These are phyloP conservation scores for Cheilosia variabilis DNA, from an alignment of 2,888 invertebrate species.

Conservation along the genomic window DNA sequence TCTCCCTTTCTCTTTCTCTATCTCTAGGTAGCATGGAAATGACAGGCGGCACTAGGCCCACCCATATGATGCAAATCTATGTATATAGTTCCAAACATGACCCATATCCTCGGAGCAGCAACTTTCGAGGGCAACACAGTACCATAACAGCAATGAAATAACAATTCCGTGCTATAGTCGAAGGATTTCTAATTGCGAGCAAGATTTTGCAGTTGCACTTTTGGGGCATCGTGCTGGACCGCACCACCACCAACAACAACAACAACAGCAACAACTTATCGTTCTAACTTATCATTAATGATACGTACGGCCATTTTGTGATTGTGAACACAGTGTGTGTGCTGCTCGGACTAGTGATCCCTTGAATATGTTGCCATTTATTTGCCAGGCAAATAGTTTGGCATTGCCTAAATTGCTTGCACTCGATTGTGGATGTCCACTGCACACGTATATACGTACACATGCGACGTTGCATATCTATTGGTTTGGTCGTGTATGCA, in stretches of 20 bases:
- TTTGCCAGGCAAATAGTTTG: slow-evolving; percentile 29
- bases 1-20: too few species aligned
- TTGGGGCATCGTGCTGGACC: not conserved
- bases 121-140: not conserved
- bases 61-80: too few species aligned
- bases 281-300: slow-evolving; percentile 14
- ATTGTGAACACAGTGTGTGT: not conserved
- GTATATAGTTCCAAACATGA: not conserved
- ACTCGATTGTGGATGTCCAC: slow-evolving; percentile 35
- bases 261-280: not conserved
- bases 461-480: not conserved
- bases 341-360: not conserved
- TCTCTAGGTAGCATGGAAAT: too few species aligned
- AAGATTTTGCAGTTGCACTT: slow-evolving; percentile 1
- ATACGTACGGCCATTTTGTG: slow-evolving; percentile 1
- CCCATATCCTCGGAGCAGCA: not conserved
- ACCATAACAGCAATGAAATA: not conserved
- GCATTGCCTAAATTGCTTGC: slow-evolving; percentile 35
- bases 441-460: not conserved
- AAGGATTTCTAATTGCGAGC: slow-evolving; percentile 2
- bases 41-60: too few species aligned
- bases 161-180: not conserved
- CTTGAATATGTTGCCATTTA: slow-evolving; percentile 20
- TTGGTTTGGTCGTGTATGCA: slow-evolving; percentile 3
- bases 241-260: not conserved